Evolutionary conservation across 2,113 vertebrate genomes (phyloP).

Genomic region (Arothron firmamentum): DNA sequence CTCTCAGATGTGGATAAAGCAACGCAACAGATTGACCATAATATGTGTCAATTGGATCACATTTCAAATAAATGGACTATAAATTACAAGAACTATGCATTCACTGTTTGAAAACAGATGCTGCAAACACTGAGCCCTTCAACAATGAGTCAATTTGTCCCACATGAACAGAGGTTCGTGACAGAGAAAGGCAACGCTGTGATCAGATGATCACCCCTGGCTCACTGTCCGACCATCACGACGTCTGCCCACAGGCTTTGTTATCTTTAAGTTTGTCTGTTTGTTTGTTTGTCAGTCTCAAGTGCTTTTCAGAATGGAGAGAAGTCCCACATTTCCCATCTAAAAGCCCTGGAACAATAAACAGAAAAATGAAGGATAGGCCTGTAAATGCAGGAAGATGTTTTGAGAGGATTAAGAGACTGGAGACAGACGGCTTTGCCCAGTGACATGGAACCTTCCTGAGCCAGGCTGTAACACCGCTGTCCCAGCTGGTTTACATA

Average conservation of each 20-base stretch:
- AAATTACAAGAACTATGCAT: constrained; percentile 6
- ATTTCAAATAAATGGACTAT: constrained; percentile 28
- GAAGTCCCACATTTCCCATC: constrained; percentile 59
- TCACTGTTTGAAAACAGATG: constrained; percentile 24
- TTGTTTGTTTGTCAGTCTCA: constrained; percentile 71
- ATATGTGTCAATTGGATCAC: constrained; percentile 18
- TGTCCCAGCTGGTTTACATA: constrained; percentile 22
- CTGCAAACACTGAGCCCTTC: constrained; percentile 6
- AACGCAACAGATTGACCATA: constrained; percentile 22
- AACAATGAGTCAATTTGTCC: constrained; percentile 49
- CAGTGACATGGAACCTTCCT: constrained; percentile 45
- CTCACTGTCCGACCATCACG: constrained; percentile 30
- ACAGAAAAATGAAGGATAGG: constrained; percentile 57
- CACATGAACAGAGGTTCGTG: constrained; percentile 19
- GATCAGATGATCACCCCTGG: constrained; percentile 40
- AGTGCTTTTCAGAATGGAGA: constrained; percentile 49
- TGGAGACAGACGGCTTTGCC: constrained; percentile 59
- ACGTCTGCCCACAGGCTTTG: constrained; percentile 51
- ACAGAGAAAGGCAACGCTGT: constrained; percentile 27
- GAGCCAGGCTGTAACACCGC: constrained; percentile 22
- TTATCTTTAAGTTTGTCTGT: constrained; percentile 55
- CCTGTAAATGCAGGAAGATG: constrained; percentile 49
- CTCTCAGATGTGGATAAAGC: constrained; percentile 28
- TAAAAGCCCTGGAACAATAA: constrained; percentile 63
- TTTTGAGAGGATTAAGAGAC: constrained; percentile 62